Conservation (phyloP, 1,140 invertebrate species). For the Meloidogyne chitwoodi region DNA sequence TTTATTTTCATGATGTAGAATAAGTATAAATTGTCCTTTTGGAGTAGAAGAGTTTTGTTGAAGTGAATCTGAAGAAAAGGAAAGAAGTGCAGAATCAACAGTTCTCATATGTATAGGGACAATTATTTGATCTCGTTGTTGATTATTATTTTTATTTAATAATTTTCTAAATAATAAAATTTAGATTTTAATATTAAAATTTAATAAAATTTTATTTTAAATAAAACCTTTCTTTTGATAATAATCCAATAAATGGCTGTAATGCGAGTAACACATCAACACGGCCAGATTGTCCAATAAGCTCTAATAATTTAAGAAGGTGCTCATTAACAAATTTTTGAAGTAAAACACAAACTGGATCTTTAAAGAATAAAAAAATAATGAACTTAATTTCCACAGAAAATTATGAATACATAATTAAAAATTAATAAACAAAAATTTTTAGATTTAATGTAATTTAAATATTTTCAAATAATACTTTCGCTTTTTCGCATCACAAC, state of each 20-base stretch:
- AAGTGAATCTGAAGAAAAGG: neutral
- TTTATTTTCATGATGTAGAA: conserved; percentile 14
- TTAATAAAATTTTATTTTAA: neutral
- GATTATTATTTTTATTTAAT: neutral
- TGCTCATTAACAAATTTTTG: conserved; percentile 6
- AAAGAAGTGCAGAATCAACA: neutral
- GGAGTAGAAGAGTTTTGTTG: neutral
- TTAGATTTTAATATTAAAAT: neutral
- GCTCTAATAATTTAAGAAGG: conserved; percentile 12
- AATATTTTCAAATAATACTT: neutral
- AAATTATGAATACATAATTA: neutral
- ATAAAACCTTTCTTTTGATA: neutral
- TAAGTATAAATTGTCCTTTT: conserved; percentile 1
- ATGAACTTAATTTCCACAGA: neutral
- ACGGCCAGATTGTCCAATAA: conserved; percentile 11
- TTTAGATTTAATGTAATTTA: too few relatives aligned
- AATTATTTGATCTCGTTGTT: neutral
- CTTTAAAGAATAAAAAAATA: neutral
- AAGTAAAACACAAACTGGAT: conserved; percentile 8
- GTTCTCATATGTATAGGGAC: neutral
- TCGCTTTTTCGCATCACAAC: neutral
- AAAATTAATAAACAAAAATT: neutral
- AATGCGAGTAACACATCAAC: conserved; percentile 21
- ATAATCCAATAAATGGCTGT: conserved; percentile 2
- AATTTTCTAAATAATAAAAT: neutral